Evolutionary conservation across 2,888 invertebrate genomes (phyloP), one percentile per base, ranked within the genome.

Genomic region (Iselma pallidipennis): DNA sequence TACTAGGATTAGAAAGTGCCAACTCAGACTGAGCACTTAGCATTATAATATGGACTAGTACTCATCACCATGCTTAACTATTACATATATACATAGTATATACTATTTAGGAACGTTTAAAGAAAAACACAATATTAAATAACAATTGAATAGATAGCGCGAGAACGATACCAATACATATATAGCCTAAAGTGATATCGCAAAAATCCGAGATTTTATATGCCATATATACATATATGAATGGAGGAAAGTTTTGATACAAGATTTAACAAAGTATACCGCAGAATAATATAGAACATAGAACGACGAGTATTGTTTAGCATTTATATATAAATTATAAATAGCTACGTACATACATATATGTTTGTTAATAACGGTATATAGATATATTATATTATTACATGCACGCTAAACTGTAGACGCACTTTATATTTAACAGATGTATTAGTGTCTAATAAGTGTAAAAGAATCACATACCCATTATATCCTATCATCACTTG

Each of bases 241-340:
- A 76, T 74, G 80, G 71, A 74, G 79, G 79, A 74, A 78, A 79
- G 78, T 81, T 81, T 81, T 81, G 80, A 81, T 81, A 81, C 80
- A 78, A 79, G 77, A 79, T 77, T 78, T 79, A 80, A 78, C 69
- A n/a, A 79, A 78, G 79, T 79, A 78, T 77, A 78, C 76, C 74
- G 75, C 74, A 77, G 75, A 75, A 70, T 73, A 75, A 73, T 68
- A 67, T 73, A 74, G 71, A 68, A 71, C 63, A 74, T 76, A 76
- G 72, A 71, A 77, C 71, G 76, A 78, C 75, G 76, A 78, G 78
- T 78, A 77, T 78, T 78, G 78, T 75, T 75, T 78, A 78, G 78
- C 78, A 74, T 73, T 74, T 75, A 76, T 74, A 76, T 73, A 71
- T 72, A 16, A 29, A 25, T 26, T 50, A 28, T 50, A 14, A 69